Evolutionary conservation across 2,888 invertebrate species (phyloP), one percentile per base, ranked within the genome.

Genomic region (Torymus texanus): DNA sequence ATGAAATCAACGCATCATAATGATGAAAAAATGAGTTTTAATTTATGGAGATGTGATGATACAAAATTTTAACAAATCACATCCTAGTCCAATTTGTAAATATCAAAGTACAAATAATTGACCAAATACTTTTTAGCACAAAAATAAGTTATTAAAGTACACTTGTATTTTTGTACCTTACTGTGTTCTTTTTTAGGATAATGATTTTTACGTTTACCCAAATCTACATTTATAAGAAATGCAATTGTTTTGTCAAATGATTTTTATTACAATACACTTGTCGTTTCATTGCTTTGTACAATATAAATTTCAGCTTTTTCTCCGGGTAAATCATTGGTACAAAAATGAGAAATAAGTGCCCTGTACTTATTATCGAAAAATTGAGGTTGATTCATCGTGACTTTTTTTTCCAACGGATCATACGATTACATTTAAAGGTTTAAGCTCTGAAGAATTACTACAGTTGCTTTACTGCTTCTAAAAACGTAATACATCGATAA

Each of bases 191-290:
- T 29, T 76, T 70, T 62, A n/a, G n/a, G 41, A 65, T 12, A 72
- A 68, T 51, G 56, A 50, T 68, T 8, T 70, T 16, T 41, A 58
- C 14, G 73, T 66, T 80, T 67, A 59, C 65, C 66, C 14, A 62
- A 41, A 80, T 72, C 16, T 62, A 79, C n/a, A 75, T 21, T 59
- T 41, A 61, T 29, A 41, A 80, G 16, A 66, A 74, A 65, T 72
- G 4, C 50, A 29, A 61, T 74, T 72, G 73, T 80, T 79, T 77
- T 77, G 29, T 74, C 55, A 80, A 77, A 70, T 74, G 14, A 70
- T 73, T 77, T 75, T 80, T 74, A 74, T 76, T 77, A 70, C 70
- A 74, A 74, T 74, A 72, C 70, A 77, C 50, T 55, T 70, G 58
- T 67, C 56, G 24, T 51, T 61, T 76, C 53, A 76, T 67, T 73